These are phyloP conservation scores for Perca flavescens DNA, from an alignment of 2,113 vertebrate genomes.

Conservation along the genomic window DNA sequence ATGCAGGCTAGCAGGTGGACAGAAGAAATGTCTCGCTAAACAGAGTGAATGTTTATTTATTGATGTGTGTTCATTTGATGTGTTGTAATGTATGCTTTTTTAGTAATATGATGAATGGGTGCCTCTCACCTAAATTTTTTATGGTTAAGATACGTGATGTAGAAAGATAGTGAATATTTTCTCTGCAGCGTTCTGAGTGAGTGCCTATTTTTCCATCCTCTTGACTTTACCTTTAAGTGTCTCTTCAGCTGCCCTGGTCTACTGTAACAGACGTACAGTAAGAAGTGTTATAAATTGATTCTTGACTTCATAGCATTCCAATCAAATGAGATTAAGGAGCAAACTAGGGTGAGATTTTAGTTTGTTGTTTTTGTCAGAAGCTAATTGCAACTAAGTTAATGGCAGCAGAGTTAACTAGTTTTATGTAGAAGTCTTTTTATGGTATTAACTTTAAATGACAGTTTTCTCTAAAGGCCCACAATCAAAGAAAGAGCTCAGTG, in stretches of 20 bases:
- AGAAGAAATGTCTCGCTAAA: constrained; percentile 42
- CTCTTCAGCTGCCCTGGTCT: constrained; percentile 26
- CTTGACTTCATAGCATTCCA: constrained; percentile 81
- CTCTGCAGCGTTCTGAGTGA: constrained; percentile 32
- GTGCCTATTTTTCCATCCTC: constrained; percentile 48
- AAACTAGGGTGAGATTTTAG: constrained; percentile 17
- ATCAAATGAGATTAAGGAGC: constrained; percentile 27
- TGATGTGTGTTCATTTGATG: constrained; percentile 35
- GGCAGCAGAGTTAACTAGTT: constrained; percentile 7
- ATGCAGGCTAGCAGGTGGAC: constrained; percentile 32
- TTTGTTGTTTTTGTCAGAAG: constrained; percentile 16
- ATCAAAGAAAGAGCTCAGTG: constrained; percentile 20
- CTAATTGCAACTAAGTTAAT: neutral
- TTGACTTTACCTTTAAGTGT: constrained; percentile 52
- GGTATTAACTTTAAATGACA: neutral
- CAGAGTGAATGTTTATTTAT: constrained; percentile 62
- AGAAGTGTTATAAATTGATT: constrained; percentile 40
- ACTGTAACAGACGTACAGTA: constrained; percentile 1
- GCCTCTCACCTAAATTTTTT: constrained; percentile 31
- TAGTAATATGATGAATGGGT: constrained; percentile 40
- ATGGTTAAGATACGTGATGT: neutral
- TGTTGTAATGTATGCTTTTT: constrained; percentile 36
- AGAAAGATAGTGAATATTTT: constrained; percentile 30
- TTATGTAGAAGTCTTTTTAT: neutral
- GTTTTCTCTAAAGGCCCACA: neutral